Evolutionary conservation across 1,140 invertebrate genomes (phyloP).

Genomic region (Drosophila nannoptera): DNA sequence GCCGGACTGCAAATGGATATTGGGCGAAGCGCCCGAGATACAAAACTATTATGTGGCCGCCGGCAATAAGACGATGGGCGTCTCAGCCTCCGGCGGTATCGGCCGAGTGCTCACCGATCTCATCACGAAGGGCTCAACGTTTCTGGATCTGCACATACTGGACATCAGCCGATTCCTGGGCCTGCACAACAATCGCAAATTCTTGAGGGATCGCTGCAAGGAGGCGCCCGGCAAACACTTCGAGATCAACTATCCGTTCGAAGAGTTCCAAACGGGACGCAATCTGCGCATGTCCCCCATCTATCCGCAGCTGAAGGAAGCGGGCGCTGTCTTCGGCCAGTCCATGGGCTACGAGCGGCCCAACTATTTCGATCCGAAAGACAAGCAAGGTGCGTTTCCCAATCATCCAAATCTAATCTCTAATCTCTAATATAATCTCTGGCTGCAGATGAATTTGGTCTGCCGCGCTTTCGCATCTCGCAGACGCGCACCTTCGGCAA

Average conservation of each 20-base stretch:
- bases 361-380: constrained; percentile 89
- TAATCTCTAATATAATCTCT: background rate
- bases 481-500: constrained; percentile 90
- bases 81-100: constrained; percentile 95
- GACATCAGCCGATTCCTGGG: constrained; percentile 96
- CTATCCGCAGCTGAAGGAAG: constrained; percentile 93
- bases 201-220: constrained; percentile 93
- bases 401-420: no score
- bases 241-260: constrained; percentile 89
- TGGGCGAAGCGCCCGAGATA: constrained; percentile 96
- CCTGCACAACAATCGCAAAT: constrained; percentile 97
- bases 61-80: constrained; percentile 96
- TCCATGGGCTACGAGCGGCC: constrained; percentile 99
- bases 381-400: constrained; percentile 80
- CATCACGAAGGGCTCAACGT: constrained; percentile 90
- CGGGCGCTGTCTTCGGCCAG: constrained; percentile 98
- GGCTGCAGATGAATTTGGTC: constrained; percentile 65
- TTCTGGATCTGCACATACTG: constrained; percentile 93
- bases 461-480: constrained; percentile 82
- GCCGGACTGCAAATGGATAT: constrained; percentile 93
- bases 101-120: constrained; percentile 93
- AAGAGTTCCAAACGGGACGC: constrained; percentile 91
- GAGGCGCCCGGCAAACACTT: constrained; percentile 97
- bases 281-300: constrained; percentile 97
- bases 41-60: constrained; percentile 97